Evolutionary conservation across 64 coral and sea anemone species (phyloP), one percentile per base, ranked within the genome.

Genomic region (Stichodactyla helianthus): DNA sequence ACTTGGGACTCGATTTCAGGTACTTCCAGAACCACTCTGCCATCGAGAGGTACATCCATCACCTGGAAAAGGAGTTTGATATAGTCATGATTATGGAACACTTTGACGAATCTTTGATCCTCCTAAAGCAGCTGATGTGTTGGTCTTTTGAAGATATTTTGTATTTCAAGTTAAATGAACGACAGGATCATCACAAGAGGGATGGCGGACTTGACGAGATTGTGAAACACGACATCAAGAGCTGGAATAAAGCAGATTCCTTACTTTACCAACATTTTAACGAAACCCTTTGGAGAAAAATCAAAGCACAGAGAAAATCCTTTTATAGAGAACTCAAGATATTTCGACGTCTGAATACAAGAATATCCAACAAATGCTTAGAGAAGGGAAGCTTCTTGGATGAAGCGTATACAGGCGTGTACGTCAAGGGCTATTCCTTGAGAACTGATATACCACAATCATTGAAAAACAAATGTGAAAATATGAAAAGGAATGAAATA

Each of bases 11-110:
- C 19, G 94, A 97, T 54, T 97, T 93, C 64, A 86, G 91, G 14
- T 97, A 97, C 52, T 97, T 87, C 67, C 94, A 97, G 82, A 93
- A 97, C 52, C 51, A 62, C 5, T 93, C 91, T 61, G 94, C 94
- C 31, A 68, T 97, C 68, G 84, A 90, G 6, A 78, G 89, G 2
- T 97, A 97, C 50, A 54, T 93, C 20, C 22, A 93, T 51, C 93
- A 89, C 44, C 77, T 97, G 11, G 85, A 93, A 17, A 26, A 85
- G 13, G 94, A 97, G 86, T 97, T 87, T 44, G 88, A 93, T 27
- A 31, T 97, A 10, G 85, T 97, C 0, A 97, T 97, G 94, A 97
- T 97, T 28, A 88, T 97, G 88, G 94, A 97, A 51, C 50, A 97
- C 71, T 97, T 97, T 50, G 94, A 97, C 67, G 94, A 97, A 64